A percentile compares a stretch with the other conserved stretches of the same genome.
Evolutionary conservation across 2,113 vertebrate species (phyloP).

Genomic region (Arvicanthis niloticus): DNA sequence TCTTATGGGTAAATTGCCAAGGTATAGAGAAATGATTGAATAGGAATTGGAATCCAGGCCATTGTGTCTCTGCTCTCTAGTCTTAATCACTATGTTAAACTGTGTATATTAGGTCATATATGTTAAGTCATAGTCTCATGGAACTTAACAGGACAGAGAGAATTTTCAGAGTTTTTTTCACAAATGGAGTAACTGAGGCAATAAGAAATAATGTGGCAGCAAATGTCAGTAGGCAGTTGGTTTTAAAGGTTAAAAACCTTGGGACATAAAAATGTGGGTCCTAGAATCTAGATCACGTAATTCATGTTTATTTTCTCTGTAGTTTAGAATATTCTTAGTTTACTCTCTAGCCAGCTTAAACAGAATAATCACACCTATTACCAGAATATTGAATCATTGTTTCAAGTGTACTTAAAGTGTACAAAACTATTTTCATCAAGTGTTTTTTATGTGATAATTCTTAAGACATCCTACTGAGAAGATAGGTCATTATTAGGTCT

Average conservation of each 20-base stretch:
- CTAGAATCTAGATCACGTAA: not conserved
- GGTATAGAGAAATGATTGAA: not conserved
- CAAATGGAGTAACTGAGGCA: not conserved
- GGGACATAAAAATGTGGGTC: not conserved
- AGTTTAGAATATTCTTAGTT: not conserved
- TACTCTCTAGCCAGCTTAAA: not conserved
- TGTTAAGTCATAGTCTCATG: not conserved
- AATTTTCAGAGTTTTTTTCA: not conserved
- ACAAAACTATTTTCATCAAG: not conserved
- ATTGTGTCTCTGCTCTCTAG: not conserved
- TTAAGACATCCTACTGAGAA: not conserved
- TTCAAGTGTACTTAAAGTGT: not conserved
- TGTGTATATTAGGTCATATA: not conserved
- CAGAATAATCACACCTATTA: not conserved
- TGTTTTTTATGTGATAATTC: constrained; percentile 7
- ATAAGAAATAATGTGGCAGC: not conserved
- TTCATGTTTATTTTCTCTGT: not conserved
- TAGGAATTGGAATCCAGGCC: not conserved
- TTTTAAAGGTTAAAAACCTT: not conserved
- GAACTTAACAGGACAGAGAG: not conserved
- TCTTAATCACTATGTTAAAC: not conserved
- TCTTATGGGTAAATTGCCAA: not conserved
- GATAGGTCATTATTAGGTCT: not conserved
- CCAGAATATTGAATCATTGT: not conserved
- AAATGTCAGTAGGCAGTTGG: not conserved